phyloP scores from a whole-genome alignment of 2,888 invertebrate genomes.

The Meloe dianella region DNA sequence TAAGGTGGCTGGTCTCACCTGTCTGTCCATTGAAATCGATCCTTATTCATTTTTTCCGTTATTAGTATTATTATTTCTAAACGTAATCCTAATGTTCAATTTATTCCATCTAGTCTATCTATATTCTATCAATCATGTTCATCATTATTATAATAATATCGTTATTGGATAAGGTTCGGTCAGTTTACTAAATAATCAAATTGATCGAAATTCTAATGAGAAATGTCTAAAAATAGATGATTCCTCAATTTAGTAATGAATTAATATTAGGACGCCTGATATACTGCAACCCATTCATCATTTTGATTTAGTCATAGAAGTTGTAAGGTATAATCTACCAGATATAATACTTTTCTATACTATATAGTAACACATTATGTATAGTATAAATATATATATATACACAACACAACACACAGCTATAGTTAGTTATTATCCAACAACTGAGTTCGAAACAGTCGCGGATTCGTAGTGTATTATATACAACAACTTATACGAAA shows the following conservation, averaged over 20 bases:
- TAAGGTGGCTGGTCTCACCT: background rate
- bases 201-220: slow-evolving; percentile 1
- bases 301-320: slow-evolving; percentile 29
- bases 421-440: slow-evolving; percentile 10
- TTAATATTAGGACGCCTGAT: slow-evolving; percentile 28
- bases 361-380: background rate
- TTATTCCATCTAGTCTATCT: background rate
- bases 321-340: slow-evolving; percentile 3
- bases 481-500: background rate
- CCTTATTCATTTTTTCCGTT: background rate
- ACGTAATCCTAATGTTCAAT: background rate
- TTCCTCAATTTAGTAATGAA: slow-evolving; percentile 28
- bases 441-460: slow-evolving; percentile 2
- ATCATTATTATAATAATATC: background rate
- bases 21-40: background rate
- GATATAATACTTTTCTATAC: slow-evolving; percentile 10
- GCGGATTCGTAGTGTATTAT: background rate
- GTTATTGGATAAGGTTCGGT: background rate
- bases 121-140: background rate
- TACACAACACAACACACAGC: slow-evolving; percentile 6
- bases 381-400: background rate
- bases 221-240: slow-evolving; percentile 24
- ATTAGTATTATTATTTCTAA: background rate
- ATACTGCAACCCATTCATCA: slow-evolving; percentile 34
- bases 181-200: background rate